These are phyloP conservation scores for Halichoerus grypus DNA, from an alignment of 2,113 vertebrate genomes.

Conservation along the genomic window DNA sequence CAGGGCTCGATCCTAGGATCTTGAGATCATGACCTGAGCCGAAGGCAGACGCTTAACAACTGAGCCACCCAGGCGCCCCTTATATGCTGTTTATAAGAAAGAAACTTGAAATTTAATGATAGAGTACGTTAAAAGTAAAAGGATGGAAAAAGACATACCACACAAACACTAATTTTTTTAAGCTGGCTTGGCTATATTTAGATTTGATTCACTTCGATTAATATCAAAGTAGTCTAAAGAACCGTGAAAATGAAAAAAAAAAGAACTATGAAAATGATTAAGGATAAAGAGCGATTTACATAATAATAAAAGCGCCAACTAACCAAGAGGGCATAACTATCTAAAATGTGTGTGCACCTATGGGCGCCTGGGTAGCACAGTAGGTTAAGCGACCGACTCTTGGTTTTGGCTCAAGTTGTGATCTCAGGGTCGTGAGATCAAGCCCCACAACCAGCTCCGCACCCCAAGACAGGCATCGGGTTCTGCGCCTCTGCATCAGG, in stretches of 20 bases:
- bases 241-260: background rate
- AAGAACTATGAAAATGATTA: background rate
- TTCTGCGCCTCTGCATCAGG: background rate
- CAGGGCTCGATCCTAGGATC: too few relatives aligned
- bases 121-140: background rate
- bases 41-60: too few relatives aligned
- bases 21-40: too few relatives aligned
- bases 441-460: background rate
- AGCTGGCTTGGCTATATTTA: background rate
- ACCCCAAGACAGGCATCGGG: background rate
- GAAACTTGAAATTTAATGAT: background rate
- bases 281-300: background rate
- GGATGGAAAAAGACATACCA: background rate
- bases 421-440: too few relatives aligned
- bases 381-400: too few relatives aligned
- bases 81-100: background rate
- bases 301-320: background rate
- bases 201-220: background rate
- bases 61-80: background rate
- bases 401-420: too few relatives aligned
- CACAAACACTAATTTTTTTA: background rate
- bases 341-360: background rate
- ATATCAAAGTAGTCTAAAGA: background rate
- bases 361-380: too few relatives aligned
- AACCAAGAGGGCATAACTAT: background rate